Evolutionary conservation across 2,797 vertebrate genomes (phyloP), one percentile per base, ranked within the genome.

Genomic region (Brachyrhaphis roseni): DNA sequence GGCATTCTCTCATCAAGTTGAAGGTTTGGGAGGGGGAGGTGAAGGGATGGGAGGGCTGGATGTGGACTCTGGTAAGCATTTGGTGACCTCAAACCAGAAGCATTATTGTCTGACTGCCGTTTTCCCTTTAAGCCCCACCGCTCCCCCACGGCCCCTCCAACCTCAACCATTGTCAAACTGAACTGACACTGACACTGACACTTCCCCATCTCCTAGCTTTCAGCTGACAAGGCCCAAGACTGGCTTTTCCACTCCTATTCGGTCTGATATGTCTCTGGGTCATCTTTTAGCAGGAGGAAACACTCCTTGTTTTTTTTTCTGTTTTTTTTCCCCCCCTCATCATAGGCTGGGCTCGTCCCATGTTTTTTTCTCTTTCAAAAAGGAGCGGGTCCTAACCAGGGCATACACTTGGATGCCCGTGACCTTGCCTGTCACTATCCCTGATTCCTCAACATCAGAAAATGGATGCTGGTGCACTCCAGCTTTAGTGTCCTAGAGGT

Each of bases 341-440:
- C 75, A 53, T 84, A 87, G 86, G 83, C 85, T 86, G 82, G 77
- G 88, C 84, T 87, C 82, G 73, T 90, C 89, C 90, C 68, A 36
- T 90, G 84, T 91, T 39, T 8, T 49, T 49, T 66, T 45, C 26
- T 36, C 18, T 34, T 41, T 70, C 81, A 85, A 85, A 86, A 89
- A 84, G 59, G 57, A 87, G 78, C 74, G 62, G 76, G 88, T 88
- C 84, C 87, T 91, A 79, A 84, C 88, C 79, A 86, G 94, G 94
- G 90, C 94, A 84, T 66, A 90, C 89, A 92, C 90, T 93, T 89
- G 86, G 87, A 87, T 90, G 89, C 87, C 87, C 84, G 83, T 88
- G 94, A 95, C 94, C 94, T 96, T 95, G 91, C 89, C 90, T 95
- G 95, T 96, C 96, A 95, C 90, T 91, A 91, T 91, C 86, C 92